Conservation (phyloP, 1,140 invertebrate species). For the Ericerus pela region DNA sequence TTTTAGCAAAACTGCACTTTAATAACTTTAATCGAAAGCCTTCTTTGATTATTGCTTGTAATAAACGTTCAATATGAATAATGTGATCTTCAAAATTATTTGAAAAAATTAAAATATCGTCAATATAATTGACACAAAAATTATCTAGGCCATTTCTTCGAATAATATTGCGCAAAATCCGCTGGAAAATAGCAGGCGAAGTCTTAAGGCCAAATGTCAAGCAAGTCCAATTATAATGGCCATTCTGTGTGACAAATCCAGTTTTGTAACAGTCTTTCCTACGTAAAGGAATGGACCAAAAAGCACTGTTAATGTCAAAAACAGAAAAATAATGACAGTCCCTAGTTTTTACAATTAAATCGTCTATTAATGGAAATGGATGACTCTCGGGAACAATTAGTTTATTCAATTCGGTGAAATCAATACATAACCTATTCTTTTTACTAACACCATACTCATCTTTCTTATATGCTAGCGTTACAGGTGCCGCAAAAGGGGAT, state of each 20-base stretch:
- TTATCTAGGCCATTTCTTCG: too few relatives aligned
- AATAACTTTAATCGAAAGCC: too few relatives aligned
- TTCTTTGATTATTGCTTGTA: slow-evolving; percentile 20
- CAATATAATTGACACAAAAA: too few relatives aligned
- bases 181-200: slow-evolving; percentile 34
- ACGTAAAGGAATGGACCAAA: slow-evolving; percentile 29
- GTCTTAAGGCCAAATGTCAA: slow-evolving; percentile 28
- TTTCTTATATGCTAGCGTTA: too few relatives aligned
- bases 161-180: too few relatives aligned
- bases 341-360: slow-evolving; percentile 25
- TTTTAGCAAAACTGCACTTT: slow-evolving; percentile 27
- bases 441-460: slow-evolving; percentile 29
- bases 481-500: too few relatives aligned
- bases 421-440: slow-evolving; percentile 29
- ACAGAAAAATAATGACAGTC: slow-evolving; percentile 28
- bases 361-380: slow-evolving; percentile 30
- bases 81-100: slow-evolving; percentile 20
- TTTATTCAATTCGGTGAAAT: slow-evolving; percentile 30
- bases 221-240: slow-evolving; percentile 29
- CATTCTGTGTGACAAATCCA: too few relatives aligned
- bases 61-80: slow-evolving; percentile 15
- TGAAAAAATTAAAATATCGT: too few relatives aligned
- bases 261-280: slow-evolving; percentile 29
- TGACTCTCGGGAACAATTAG: slow-evolving; percentile 28
- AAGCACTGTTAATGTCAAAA: too few relatives aligned